These are phyloP conservation scores for Caenorhabditis imperialis DNA, from an alignment of 2,888 invertebrate genomes.

Conservation along the genomic window DNA sequence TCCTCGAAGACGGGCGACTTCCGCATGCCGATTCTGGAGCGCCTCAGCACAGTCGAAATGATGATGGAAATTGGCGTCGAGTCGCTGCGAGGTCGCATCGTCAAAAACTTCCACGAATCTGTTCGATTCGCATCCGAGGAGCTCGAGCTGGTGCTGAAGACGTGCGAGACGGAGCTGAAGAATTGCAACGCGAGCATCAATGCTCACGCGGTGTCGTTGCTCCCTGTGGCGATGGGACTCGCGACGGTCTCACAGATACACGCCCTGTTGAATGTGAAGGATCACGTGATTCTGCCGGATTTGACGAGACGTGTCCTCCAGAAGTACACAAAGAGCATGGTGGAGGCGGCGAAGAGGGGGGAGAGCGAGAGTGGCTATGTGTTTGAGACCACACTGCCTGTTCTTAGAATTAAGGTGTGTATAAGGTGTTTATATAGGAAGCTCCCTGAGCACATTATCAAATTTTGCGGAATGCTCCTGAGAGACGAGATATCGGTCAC, in stretches of 20 bases:
- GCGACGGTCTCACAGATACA: slow-evolving; percentile 31
- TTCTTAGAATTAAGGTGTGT: slow-evolving; percentile 37
- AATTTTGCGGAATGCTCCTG: no score
- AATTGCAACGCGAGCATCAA: slow-evolving; percentile 8
- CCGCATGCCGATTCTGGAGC: slow-evolving; percentile 46
- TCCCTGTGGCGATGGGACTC: slow-evolving; percentile 39
- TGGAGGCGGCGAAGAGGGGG: slow-evolving; percentile 26
- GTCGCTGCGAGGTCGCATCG: slow-evolving; percentile 22
- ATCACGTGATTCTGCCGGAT: slow-evolving; percentile 30
- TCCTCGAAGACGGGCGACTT: slow-evolving; percentile 39
- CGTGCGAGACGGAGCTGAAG: slow-evolving; percentile 28
- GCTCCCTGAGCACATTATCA: no score
- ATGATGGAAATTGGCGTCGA: slow-evolving; percentile 57
- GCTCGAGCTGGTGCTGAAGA: slow-evolving; percentile 21
- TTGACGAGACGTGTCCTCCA: slow-evolving; percentile 31
- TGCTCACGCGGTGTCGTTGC: slow-evolving; percentile 27
- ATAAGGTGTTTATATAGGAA: no score
- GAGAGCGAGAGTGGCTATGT: slow-evolving; percentile 25
- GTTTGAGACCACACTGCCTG: slow-evolving; percentile 40
- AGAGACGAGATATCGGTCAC: no score
- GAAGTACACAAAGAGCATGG: slow-evolving; percentile 13
- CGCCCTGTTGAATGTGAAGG: slow-evolving; percentile 29
- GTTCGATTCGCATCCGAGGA: slow-evolving; percentile 32
- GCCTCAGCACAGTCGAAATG: slow-evolving; percentile 49
- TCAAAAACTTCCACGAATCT: slow-evolving; percentile 25